Conservation (phyloP, 2,797 vertebrate genomes). For the Gila robusta region DNA sequence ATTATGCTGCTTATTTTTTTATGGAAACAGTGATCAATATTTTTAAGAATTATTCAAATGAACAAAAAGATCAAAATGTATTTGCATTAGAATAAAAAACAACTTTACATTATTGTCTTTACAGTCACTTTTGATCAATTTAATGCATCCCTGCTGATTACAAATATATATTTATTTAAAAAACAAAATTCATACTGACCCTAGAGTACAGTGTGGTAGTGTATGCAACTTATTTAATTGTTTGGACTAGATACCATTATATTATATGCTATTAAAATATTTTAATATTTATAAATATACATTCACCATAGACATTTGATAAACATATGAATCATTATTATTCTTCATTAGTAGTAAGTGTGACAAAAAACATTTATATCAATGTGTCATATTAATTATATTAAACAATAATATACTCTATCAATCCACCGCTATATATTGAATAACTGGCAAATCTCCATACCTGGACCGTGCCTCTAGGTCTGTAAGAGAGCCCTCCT, state of each 20-base stretch:
- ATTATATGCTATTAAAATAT: not conserved
- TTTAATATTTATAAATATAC: not conserved
- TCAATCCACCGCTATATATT: not conserved
- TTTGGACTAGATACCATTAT: not conserved
- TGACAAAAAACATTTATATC: not conserved
- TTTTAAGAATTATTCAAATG: not conserved
- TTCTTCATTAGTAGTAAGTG: not conserved
- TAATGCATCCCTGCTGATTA: not conserved
- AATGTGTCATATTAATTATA: not conserved
- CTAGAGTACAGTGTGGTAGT: not conserved
- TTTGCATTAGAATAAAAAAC: not conserved
- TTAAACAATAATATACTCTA: not conserved
- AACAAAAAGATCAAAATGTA: not conserved
- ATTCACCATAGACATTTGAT: not conserved
- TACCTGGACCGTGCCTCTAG: slow-evolving; percentile 89
- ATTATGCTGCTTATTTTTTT: not conserved
- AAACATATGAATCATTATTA: not conserved
- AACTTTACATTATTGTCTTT: not conserved
- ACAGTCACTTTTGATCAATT: not conserved
- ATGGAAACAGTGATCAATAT: not conserved
- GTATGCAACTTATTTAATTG: not conserved
- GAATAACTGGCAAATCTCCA: not conserved
- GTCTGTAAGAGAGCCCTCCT: slow-evolving; percentile 86
- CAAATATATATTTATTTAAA: too few relatives aligned
- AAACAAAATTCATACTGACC: not conserved